Evolutionary conservation across 2,113 vertebrate genomes (phyloP), one percentile per base, ranked within the genome.

Genomic region (Coptodon rendalli): DNA sequence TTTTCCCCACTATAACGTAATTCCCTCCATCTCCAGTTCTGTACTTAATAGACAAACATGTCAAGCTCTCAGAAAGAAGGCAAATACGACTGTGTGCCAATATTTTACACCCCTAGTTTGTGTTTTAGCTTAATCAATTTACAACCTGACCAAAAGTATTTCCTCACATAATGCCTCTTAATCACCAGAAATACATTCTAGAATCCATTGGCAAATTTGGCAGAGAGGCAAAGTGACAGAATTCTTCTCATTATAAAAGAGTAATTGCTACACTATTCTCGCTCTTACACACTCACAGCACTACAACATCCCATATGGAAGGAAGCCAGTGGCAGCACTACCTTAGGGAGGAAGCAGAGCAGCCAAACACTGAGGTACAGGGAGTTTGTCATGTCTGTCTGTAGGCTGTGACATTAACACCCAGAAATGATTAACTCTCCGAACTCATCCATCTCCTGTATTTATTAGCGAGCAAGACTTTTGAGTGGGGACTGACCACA

Each of bases 331-430:
- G 27, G 78, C 36, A 24, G 52, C 50, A 43, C 38, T 81, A 80
- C 73, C 91, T 82, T 14, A 4, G 78, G 89, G 86, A 80, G 66
- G 22, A 71, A 61, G 63, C 40, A 63, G 68, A 88, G 81, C 61
- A 85, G 87, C 86, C 56, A 76, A 81, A 81, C 89, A 45, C 71
- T 50, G 82, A 79, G 82, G 68, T 83, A 81, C 73, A 81, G 54
- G 80, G 80, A 83, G 87, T 91, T 86, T 87, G 87, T 92, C 91
- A 91, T 80, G 24, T 89, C 81, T 88, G 81, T 85, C 81, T 86
- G 86, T 81, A 85, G 90, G 87, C 85, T 87, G 89, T 89, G 87
- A 90, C 92, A 87, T 93, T 89, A 90, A 87, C 54, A 90, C 71
- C 76, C 79, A 22, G 54, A 89, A 87, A 92, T 92, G 82, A 94